These are phyloP conservation scores for Aeoliscus strigatus DNA, from an alignment of 2,797 vertebrate genomes.

Conservation along the genomic window DNA sequence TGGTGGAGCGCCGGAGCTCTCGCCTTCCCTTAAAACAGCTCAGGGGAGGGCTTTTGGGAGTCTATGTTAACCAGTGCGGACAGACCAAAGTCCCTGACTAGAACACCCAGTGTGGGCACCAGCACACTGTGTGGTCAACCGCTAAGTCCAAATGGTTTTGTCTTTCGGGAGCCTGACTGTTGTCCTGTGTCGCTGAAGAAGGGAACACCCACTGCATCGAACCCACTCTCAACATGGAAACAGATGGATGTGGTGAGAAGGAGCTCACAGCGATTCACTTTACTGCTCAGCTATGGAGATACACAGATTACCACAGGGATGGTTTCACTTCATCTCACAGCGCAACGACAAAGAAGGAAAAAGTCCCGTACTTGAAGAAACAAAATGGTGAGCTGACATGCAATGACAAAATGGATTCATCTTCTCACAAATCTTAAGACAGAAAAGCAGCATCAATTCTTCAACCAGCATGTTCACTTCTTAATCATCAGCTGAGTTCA, in stretches of 20 bases:
- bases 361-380: too few relatives aligned
- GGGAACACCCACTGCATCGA: conserved; percentile 17
- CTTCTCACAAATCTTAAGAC: too few relatives aligned
- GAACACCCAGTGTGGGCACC: conserved; percentile 71
- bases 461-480: too few relatives aligned
- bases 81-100: conserved; percentile 64
- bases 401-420: too few relatives aligned
- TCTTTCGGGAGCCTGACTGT: conserved; percentile 31
- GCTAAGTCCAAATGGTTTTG: conserved; percentile 62
- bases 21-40: conserved; percentile 39
- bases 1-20: conserved; percentile 60
- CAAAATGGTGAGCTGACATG: too few relatives aligned
- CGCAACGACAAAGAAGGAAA: too few relatives aligned
- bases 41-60: conserved; percentile 49
- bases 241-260: conserved; percentile 13
- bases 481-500: too few relatives aligned
- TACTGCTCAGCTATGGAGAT: conserved; percentile 19
- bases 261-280: conserved; percentile 16
- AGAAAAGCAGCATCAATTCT: too few relatives aligned
- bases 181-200: conserved; percentile 28
- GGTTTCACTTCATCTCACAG: conserved; percentile 1
- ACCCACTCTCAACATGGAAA: conserved; percentile 18
- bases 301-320: conserved; percentile 5
- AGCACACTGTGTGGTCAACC: conserved; percentile 59
- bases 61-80: conserved; percentile 57